Conservation (phyloP, 2,113 vertebrate genomes). For the Pongo pygmaeus region DNA sequence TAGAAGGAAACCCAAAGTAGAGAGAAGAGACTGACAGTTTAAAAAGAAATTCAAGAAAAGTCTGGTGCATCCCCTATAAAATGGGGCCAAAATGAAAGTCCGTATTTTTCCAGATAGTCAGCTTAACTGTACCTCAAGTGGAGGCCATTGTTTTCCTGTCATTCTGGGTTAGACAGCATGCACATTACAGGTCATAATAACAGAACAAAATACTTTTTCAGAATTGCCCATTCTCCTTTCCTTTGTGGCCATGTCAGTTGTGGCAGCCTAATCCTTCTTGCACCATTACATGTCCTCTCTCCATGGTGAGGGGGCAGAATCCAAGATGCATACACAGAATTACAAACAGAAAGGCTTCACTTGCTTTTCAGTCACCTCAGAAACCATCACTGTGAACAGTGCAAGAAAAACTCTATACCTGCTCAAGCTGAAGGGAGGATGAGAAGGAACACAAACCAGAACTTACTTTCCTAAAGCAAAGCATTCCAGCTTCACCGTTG, state of each 20-base stretch:
- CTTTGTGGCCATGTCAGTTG: not conserved
- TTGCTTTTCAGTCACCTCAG: not conserved
- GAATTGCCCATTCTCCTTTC: not conserved
- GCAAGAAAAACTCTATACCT: not conserved
- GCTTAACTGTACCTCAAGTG: not conserved
- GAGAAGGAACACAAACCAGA: not conserved
- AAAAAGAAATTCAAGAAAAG: not conserved
- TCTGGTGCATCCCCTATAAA: not conserved
- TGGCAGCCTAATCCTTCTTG: not conserved
- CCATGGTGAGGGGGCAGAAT: not conserved
- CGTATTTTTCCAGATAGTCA: not conserved
- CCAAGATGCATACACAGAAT: not conserved
- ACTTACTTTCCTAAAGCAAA: constrained; percentile 99
- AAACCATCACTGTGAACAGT: not conserved
- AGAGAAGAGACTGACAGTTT: not conserved
- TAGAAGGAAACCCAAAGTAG: not conserved
- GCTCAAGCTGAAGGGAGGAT: not conserved
- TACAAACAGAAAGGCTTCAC: not conserved
- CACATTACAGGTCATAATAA: not conserved
- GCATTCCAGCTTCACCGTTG: constrained; percentile 95
- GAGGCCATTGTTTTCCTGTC: constrained; percentile 30
- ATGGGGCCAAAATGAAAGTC: not conserved
- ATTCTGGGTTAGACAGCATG: not conserved
- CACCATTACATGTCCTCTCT: not conserved
- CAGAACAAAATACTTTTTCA: not conserved